These are phyloP conservation scores for Ctenodactylus gundi DNA, from an alignment of 2,113 vertebrate species.

Conservation along the genomic window DNA sequence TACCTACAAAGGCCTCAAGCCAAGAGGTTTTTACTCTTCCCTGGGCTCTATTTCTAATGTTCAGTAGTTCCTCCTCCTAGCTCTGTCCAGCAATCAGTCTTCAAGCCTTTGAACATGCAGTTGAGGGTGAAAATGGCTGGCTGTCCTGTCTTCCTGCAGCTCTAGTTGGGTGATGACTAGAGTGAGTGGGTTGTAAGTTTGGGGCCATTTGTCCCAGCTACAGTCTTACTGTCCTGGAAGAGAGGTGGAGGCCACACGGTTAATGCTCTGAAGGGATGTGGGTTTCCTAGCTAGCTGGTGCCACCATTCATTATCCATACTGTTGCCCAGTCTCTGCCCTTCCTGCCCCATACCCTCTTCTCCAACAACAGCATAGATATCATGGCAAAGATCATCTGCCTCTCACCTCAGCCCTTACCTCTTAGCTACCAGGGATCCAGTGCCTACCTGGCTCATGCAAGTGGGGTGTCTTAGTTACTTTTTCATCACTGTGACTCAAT, in stretches of 20 bases:
- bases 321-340: not conserved
- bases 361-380: not conserved
- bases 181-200: not conserved
- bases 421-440: not conserved
- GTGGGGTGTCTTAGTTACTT: no score
- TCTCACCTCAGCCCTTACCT: not conserved
- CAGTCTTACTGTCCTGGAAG: not conserved
- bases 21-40: not conserved
- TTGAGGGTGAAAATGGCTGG: not conserved
- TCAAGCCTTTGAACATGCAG: not conserved
- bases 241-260: not conserved
- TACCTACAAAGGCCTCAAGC: no score
- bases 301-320: not conserved
- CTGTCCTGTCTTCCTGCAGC: not conserved
- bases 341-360: not conserved
- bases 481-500: no score
- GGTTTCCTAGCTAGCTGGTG: not conserved
- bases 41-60: not conserved
- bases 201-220: not conserved
- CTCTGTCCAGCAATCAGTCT: not conserved
- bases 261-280: not conserved
- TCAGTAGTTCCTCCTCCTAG: not conserved
- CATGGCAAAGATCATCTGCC: not conserved
- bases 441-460: not conserved
- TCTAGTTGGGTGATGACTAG: not conserved